phyloP scores from a whole-genome alignment of 2,888 invertebrate species.

The Marasmarcha lunaedactyla region DNA sequence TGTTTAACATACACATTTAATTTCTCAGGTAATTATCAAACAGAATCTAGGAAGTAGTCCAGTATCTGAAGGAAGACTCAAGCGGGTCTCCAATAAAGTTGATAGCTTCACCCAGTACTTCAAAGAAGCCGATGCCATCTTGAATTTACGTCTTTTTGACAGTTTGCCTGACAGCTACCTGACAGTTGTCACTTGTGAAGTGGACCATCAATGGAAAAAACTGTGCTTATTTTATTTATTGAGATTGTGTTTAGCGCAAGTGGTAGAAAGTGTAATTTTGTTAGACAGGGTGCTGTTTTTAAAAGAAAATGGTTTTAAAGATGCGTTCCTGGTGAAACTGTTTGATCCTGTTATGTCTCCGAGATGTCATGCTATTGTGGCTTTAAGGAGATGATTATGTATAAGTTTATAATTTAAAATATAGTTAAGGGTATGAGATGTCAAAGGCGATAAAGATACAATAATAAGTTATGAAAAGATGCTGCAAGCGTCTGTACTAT shows the following conservation, averaged over 20 bases:
- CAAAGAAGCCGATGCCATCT: conserved; percentile 72
- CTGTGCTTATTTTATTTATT: conserved; percentile 83
- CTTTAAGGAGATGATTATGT: conserved; percentile 47
- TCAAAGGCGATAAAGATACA: too few relatives aligned
- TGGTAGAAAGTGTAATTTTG: conserved; percentile 84
- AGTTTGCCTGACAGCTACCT: conserved; percentile 33
- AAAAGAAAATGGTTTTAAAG: conserved; percentile 70
- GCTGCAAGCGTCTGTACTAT: too few relatives aligned
- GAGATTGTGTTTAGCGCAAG: conserved; percentile 80
- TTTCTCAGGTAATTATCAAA: conserved; percentile 53
- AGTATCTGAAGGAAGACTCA: conserved; percentile 68
- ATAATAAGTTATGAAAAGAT: too few relatives aligned
- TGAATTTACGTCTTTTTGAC: conserved; percentile 63
- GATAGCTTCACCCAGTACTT: conserved; percentile 78
- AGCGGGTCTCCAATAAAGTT: conserved; percentile 70
- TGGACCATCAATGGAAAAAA: conserved; percentile 58
- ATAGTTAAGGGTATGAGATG: background rate
- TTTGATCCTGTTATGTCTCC: conserved; percentile 90
- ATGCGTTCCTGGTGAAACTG: conserved; percentile 75
- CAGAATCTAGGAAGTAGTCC: conserved; percentile 29
- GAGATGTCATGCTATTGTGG: conserved; percentile 81
- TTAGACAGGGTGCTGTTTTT: conserved; percentile 85
- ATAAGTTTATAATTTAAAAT: background rate
- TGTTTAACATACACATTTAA: too few relatives aligned
- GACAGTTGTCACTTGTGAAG: conserved; percentile 23